phyloP scores from a whole-genome alignment of 2,888 invertebrate genomes.

The Rotaria sp. region DNA sequence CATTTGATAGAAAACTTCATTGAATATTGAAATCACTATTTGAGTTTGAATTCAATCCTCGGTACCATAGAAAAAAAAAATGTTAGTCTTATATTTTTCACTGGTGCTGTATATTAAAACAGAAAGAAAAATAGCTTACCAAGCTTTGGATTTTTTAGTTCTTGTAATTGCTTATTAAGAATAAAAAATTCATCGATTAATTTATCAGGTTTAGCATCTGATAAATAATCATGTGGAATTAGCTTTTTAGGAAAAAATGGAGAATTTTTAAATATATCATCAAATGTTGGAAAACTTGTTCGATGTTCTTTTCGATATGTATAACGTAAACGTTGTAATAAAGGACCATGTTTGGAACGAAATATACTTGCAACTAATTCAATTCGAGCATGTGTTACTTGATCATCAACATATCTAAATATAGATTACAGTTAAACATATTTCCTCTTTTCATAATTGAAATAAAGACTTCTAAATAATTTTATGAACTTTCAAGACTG shows the following conservation, averaged over 20 bases:
- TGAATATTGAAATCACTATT: no score
- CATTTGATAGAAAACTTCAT: no score
- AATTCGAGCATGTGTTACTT: conserved; percentile 29
- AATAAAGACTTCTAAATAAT: no score
- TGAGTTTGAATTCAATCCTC: no score
- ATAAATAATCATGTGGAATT: background rate
- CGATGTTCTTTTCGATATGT: background rate
- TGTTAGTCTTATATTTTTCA: no score
- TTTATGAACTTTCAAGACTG: no score
- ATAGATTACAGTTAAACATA: background rate
- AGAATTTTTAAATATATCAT: background rate
- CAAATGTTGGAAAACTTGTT: background rate
- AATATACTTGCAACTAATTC: background rate
- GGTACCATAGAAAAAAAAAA: no score
- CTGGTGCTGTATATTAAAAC: background rate
- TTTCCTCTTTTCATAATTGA: no score
- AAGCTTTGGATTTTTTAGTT: background rate
- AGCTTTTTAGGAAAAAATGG: background rate
- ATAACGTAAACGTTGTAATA: conserved; percentile 28
- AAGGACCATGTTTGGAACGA: background rate
- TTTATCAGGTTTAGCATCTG: background rate
- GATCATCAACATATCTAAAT: conserved; percentile 6
- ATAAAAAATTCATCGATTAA: conserved; percentile 8
- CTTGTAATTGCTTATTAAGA: background rate
- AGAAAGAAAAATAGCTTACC: background rate